Evolutionary conservation across 2,113 vertebrate genomes (phyloP), one percentile per base, ranked within the genome.

Genomic region (Ammodytes marinus): DNA sequence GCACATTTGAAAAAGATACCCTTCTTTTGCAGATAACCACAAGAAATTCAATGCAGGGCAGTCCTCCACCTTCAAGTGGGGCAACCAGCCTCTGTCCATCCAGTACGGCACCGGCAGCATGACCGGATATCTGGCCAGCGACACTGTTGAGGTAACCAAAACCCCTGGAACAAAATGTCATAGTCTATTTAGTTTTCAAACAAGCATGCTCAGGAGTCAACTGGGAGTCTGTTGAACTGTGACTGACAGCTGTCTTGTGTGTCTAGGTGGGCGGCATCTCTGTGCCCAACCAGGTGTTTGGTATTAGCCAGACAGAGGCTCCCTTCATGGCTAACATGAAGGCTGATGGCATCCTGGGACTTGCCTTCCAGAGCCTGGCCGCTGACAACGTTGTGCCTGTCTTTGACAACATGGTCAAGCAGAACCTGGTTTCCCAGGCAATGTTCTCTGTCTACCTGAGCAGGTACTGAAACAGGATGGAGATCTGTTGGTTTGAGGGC

Each of bases 231-330:
- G 46, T 45, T 76, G 61, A 76, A 46, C 42, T 83, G 42, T 70
- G 75, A 84, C 58, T 80, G 70, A 83, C 77, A 73, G 50, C 40
- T 85, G 72, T 55, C 50, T 40, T 77, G 40, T 57, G 39, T 76
- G 46, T 85, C 15, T 77, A 95, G 93, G 92, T 94, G 54, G 91
- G 88, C 15, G 82, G 90, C 66, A 78, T 94, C 58, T 47, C 75
- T 39, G 88, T 89, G 71, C 11, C 49, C 39, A 85, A 95, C 12
- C 96, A 97, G 90, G 93, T 95, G 73, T 95, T 97, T 0, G 96
- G 96, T 59, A 53, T 96, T 53, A 97, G 95, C 52, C 4, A 70
- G 61, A 84, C 83, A 42, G 92, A 95, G 76, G 89, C 91, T 42
- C 3, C 77, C 4, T 93, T 91, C 80, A 89, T 92, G 90, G 63